These are phyloP conservation scores for Danaus melanippus DNA, from an alignment of 1,140 invertebrate species.

Conservation along the genomic window DNA sequence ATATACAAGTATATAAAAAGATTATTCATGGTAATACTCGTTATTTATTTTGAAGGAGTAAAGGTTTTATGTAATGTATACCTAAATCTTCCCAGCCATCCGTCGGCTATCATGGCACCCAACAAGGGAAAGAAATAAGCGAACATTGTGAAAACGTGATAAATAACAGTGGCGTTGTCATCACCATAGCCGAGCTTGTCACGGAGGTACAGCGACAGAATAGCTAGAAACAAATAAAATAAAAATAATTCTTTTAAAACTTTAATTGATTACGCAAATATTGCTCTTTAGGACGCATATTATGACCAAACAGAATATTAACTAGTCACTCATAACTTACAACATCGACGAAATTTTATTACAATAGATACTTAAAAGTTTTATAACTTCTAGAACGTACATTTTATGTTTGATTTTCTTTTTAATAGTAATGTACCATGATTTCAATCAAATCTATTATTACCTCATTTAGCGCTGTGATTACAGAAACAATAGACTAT, in stretches of 20 bases:
- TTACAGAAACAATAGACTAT: too few relatives aligned
- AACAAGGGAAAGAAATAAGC: conserved; percentile 87
- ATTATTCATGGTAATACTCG: neutral
- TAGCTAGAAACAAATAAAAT: conserved; percentile 76
- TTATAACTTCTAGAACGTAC: too few relatives aligned
- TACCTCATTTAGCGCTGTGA: too few relatives aligned
- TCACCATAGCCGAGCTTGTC: conserved; percentile 77
- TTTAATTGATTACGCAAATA: neutral
- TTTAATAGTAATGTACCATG: too few relatives aligned
- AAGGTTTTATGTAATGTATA: conserved; percentile 15
- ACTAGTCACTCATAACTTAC: too few relatives aligned
- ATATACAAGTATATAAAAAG: neutral
- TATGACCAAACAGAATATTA: too few relatives aligned
- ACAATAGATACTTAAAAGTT: too few relatives aligned
- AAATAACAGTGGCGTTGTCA: conserved; percentile 81
- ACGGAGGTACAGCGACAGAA: conserved; percentile 84
- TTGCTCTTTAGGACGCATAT: neutral
- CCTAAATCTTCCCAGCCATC: conserved; percentile 83
- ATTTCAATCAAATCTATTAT: too few relatives aligned
- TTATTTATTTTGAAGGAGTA: neutral
- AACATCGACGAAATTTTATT: too few relatives aligned
- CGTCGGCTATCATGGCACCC: conserved; percentile 90
- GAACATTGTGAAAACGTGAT: conserved; percentile 85
- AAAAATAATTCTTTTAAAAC: neutral
- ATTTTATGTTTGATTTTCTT: too few relatives aligned